Evolutionary conservation across 2,113 vertebrate species (phyloP).

Genomic region (Rynchops niger): DNA sequence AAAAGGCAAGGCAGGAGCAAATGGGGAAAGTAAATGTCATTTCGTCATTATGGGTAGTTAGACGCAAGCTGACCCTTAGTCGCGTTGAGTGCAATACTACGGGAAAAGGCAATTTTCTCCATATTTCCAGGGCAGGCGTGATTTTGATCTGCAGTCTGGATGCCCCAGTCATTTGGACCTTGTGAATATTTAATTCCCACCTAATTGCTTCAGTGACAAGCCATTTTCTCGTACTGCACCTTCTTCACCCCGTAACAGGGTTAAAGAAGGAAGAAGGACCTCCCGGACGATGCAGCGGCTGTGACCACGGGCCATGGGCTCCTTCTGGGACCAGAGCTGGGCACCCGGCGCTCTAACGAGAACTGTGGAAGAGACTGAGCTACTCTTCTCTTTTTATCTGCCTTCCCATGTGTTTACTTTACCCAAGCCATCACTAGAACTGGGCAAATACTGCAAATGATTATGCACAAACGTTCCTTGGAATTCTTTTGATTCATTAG

Average conservation of each 20-base stretch:
- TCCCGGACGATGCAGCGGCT: too few species aligned
- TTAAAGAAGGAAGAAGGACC: neutral
- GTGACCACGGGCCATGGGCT: fast-evolving
- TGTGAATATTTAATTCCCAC: neutral
- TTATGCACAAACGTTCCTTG: neutral
- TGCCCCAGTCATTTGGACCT: neutral
- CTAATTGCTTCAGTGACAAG: neutral
- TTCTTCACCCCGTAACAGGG: neutral
- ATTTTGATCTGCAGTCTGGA: neutral
- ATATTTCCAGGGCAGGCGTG: neutral
- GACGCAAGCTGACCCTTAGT: fast-evolving
- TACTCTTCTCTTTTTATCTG: neutral
- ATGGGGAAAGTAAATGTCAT: fast-evolving
- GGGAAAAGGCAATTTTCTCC: neutral
- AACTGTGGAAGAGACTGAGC: fast-evolving
- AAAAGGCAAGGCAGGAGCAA: neutral
- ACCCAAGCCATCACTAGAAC: neutral
- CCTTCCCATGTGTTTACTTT: neutral
- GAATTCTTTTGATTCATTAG: neutral
- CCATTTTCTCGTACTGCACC: neutral
- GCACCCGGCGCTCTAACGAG: too few species aligned
- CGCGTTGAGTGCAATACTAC: fast-evolving
- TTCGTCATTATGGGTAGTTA: neutral
- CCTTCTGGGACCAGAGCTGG: neutral
- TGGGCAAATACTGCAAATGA: neutral